Evolutionary conservation across 1,140 invertebrate genomes (phyloP).

Genomic region (Trinorchestia longiramus): DNA sequence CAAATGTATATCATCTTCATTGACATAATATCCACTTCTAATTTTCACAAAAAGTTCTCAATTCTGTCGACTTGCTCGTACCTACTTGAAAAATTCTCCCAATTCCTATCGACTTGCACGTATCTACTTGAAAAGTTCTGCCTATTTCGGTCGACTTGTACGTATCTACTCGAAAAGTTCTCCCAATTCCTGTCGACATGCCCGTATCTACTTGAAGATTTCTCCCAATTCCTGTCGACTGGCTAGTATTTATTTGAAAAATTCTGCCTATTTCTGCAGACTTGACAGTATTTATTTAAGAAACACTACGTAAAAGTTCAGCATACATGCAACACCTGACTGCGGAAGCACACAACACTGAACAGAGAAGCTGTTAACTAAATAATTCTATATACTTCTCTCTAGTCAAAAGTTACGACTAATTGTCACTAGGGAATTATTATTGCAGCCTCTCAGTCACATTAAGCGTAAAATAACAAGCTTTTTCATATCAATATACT

Average conservation of each 20-base stretch:
- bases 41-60: not conserved
- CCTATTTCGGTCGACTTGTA: not conserved
- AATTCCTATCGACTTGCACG: not conserved
- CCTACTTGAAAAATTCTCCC: not conserved
- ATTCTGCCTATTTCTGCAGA: not conserved
- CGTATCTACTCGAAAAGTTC: not conserved
- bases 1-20: not conserved
- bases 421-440: constrained; percentile 27
- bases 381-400: not conserved
- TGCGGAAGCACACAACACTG: not conserved
- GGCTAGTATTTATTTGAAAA: not conserved
- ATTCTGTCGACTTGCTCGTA: not conserved
- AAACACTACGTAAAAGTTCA: not conserved
- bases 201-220: not conserved
- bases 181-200: not conserved
- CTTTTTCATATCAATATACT: not conserved
- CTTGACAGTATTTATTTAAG: not conserved
- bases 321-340: not conserved
- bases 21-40: not conserved
- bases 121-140: not conserved
- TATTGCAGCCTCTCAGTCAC: not conserved
- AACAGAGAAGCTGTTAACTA: not conserved
- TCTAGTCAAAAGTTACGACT: constrained; percentile 5
- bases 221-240: not conserved
- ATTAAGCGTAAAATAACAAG: not conserved